phyloP scores from a whole-genome alignment of 2,113 vertebrate genomes.

The Haplochromis vanheusdeni region DNA sequence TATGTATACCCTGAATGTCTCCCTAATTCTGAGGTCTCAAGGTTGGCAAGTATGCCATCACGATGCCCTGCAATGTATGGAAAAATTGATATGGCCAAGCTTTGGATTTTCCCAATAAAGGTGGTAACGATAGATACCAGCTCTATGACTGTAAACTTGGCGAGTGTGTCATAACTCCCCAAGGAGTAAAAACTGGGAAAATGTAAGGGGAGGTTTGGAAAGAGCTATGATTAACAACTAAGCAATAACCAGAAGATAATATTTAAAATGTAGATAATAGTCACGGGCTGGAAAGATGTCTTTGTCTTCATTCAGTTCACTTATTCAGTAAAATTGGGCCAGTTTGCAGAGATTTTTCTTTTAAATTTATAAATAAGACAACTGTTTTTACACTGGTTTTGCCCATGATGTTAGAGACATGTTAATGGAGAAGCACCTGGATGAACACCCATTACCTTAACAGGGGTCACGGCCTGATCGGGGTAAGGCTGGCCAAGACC shows the following conservation, averaged over 20 bases:
- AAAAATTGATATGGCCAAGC: background rate
- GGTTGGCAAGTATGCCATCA: background rate
- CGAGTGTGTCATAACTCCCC: background rate
- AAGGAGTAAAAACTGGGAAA: background rate
- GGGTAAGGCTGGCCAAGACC: background rate
- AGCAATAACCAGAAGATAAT: background rate
- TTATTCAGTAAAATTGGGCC: background rate
- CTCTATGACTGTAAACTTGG: background rate
- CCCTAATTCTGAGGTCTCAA: background rate
- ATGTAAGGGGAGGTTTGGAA: background rate
- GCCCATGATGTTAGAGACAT: background rate
- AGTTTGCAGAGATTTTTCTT: background rate
- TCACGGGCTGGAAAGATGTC: background rate
- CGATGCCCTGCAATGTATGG: background rate
- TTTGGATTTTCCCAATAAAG: background rate
- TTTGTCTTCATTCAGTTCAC: background rate
- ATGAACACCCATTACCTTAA: constrained; percentile 8
- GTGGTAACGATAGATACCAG: background rate
- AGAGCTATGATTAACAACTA: background rate
- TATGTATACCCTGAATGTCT: background rate
- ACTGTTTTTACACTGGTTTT: background rate
- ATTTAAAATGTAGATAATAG: background rate
- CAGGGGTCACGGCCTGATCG: constrained; percentile 5
- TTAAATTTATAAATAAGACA: background rate
- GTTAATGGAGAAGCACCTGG: constrained; percentile 27